Percentiles rank a stretch among this genome's conserved stretches.
Evolutionary conservation across 2,113 vertebrate genomes (phyloP).

Genomic region (Pelecanoides urinatrix): DNA sequence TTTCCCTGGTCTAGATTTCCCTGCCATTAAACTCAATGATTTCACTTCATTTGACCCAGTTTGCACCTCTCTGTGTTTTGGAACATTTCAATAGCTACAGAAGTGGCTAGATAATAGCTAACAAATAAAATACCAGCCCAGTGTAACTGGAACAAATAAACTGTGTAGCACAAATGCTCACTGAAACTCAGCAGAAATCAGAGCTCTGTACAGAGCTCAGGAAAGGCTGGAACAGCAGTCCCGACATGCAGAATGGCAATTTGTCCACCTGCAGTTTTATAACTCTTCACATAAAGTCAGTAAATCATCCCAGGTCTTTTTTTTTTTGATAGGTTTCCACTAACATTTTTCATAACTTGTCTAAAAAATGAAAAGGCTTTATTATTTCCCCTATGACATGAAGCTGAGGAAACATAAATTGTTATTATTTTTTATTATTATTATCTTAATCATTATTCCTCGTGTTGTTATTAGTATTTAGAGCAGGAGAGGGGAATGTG

Average conservation of each 20-base stretch:
- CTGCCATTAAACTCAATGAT: background rate
- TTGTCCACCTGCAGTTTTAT: background rate
- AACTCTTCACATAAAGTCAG: background rate
- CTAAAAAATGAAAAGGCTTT: background rate
- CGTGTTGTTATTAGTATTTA: background rate
- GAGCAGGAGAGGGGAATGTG: background rate
- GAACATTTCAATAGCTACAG: slow-evolving; percentile 18
- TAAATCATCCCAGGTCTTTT: background rate
- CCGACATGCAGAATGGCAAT: background rate
- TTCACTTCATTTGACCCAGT: background rate
- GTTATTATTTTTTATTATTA: background rate
- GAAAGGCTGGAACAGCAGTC: background rate
- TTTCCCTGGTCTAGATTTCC: background rate
- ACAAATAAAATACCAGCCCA: slow-evolving; percentile 35
- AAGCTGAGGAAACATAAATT: background rate
- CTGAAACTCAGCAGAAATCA: background rate
- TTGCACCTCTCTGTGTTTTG: background rate
- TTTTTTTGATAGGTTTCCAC: background rate
- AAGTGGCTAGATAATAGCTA: slow-evolving; percentile 43
- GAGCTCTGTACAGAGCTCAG: background rate
- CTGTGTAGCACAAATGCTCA: background rate
- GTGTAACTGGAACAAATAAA: slow-evolving; percentile 25
- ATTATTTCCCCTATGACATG: background rate
- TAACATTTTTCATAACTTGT: background rate
- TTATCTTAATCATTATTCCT: background rate